A percentile compares a stretch with the other conserved stretches of the same genome.
phyloP scores from a whole-genome alignment of 2,888 invertebrate species.

The Patella caerulea region DNA sequence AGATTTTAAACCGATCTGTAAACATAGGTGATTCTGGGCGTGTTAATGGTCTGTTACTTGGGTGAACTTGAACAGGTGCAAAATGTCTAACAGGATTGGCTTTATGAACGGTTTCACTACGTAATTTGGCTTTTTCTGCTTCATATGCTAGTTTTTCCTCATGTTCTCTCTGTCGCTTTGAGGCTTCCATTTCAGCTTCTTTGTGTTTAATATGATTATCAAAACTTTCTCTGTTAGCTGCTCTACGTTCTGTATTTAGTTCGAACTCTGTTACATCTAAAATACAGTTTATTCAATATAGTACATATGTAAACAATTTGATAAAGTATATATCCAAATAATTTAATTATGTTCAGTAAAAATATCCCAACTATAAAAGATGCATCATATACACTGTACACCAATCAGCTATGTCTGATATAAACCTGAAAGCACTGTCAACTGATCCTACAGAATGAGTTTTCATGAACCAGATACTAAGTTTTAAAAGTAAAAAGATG shows the following conservation, averaged over 20 bases:
- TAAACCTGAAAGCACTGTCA: no score
- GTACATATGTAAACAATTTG: not conserved
- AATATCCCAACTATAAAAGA: no score
- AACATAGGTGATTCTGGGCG: constrained; percentile 74
- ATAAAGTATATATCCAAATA: not conserved
- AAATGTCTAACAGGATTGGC: constrained; percentile 64
- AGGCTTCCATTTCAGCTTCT: constrained; percentile 75
- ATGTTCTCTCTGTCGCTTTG: constrained; percentile 59
- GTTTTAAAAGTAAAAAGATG: no score
- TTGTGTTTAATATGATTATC: constrained; percentile 57
- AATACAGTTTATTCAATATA: constrained; percentile 14
- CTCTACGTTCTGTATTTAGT: constrained; percentile 79
- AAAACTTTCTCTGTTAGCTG: constrained; percentile 69
- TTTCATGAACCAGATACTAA: no score
- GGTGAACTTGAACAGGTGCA: constrained; percentile 54
- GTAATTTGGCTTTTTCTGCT: constrained; percentile 51
- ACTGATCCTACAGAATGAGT: no score
- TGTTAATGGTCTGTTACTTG: constrained; percentile 74
- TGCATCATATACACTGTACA: no score
- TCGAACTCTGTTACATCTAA: constrained; percentile 74
- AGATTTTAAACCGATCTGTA: constrained; percentile 34
- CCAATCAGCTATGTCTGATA: no score
- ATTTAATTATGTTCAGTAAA: not conserved
- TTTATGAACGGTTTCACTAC: constrained; percentile 62
- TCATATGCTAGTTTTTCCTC: constrained; percentile 56